These are phyloP conservation scores for Prochilodus magdalenae DNA, from an alignment of 2,113 vertebrate genomes.

Conservation along the genomic window DNA sequence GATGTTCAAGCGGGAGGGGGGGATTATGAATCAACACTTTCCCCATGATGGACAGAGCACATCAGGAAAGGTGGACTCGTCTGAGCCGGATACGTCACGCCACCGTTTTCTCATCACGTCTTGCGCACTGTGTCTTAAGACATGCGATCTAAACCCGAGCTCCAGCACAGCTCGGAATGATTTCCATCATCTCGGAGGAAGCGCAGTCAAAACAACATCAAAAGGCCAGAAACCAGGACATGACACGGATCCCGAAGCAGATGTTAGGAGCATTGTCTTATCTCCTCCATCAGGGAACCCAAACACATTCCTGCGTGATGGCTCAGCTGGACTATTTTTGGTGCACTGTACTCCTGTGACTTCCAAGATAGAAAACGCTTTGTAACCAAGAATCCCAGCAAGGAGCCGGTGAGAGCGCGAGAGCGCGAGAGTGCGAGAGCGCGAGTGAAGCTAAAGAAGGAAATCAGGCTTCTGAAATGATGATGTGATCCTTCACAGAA, in stretches of 20 bases:
- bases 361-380: slow-evolving; percentile 13
- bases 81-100: neutral
- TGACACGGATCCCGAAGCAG: neutral
- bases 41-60: neutral
- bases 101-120: neutral
- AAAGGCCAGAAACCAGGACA: neutral
- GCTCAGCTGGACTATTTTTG: neutral
- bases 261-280: neutral
- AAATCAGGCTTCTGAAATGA: neutral
- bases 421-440: neutral
- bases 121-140: neutral
- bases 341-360: neutral
- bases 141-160: neutral
- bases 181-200: neutral
- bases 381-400: neutral
- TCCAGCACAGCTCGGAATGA: neutral
- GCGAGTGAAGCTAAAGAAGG: neutral
- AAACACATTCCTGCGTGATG: slow-evolving; percentile 18
- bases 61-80: neutral
- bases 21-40: neutral
- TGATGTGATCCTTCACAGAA: no score
- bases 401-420: neutral
- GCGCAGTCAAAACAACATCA: neutral
- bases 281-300: neutral
- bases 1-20: no score